phyloP scores from a whole-genome alignment of 2,797 vertebrate genomes.

The Pempheris klunzingeri region DNA sequence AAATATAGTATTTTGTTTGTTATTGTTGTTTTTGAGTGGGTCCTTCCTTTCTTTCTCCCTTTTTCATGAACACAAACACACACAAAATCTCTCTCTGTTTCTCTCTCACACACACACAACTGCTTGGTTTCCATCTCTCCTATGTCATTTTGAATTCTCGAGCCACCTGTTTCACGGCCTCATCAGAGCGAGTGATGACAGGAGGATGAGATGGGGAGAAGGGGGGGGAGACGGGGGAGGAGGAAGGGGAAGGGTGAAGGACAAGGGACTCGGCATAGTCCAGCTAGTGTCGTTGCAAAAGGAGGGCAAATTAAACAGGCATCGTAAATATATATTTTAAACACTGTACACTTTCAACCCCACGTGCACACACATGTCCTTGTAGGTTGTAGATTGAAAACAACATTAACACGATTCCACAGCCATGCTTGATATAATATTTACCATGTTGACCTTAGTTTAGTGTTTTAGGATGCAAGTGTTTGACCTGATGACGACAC shows the following conservation, averaged over 20 bases:
- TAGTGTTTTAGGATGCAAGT: too few relatives aligned
- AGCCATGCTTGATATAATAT: neutral
- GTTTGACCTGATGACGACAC: too few relatives aligned
- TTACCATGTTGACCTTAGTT: neutral
- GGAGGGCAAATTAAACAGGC: constrained; percentile 49
- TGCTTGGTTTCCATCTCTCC: constrained; percentile 68
- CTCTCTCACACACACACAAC: constrained; percentile 41
- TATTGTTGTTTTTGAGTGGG: constrained; percentile 32
- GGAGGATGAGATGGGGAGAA: constrained; percentile 70
- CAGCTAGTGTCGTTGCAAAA: constrained; percentile 40
- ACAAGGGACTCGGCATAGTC: constrained; percentile 57
- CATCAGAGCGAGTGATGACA: constrained; percentile 79
- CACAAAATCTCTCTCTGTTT: constrained; percentile 24
- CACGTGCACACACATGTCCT: neutral
- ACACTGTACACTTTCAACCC: constrained; percentile 5
- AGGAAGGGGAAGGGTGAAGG: constrained; percentile 64
- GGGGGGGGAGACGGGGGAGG: constrained; percentile 8
- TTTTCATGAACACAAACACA: constrained; percentile 26
- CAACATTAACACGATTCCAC: neutral
- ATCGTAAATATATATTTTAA: constrained; percentile 41
- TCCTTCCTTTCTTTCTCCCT: constrained; percentile 38
- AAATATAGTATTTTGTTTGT: constrained; percentile 33
- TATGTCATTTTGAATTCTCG: constrained; percentile 75
- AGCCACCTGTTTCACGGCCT: constrained; percentile 81
- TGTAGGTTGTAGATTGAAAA: neutral